Evolutionary conservation across 2,797 vertebrate species (phyloP).

Genomic region (Chromis chromis): DNA sequence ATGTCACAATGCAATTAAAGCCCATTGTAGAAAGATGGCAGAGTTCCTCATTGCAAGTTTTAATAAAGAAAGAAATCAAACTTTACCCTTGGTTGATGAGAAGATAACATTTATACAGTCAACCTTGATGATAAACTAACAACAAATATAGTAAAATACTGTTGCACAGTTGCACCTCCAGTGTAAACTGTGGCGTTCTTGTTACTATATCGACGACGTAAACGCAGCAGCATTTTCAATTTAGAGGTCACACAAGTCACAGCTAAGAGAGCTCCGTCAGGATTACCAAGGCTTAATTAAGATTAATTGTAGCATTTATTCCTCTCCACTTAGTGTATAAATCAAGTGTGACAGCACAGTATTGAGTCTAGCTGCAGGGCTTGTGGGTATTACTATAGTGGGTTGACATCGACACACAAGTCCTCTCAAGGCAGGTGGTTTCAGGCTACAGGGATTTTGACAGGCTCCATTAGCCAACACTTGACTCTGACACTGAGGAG

Average conservation of each 20-base stretch:
- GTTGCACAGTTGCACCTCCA: constrained; percentile 4
- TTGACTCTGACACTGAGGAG: constrained; percentile 75
- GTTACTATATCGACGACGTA: constrained; percentile 36
- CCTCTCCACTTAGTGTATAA: constrained; percentile 70
- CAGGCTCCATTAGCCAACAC: constrained; percentile 76
- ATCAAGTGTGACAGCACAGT: constrained; percentile 77
- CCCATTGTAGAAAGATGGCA: neutral
- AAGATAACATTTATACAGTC: neutral
- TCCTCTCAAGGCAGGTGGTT: constrained; percentile 70
- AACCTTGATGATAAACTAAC: neutral
- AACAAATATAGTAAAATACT: neutral
- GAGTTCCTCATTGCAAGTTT: neutral
- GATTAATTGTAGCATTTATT: constrained; percentile 79
- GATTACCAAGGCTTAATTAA: constrained; percentile 76
- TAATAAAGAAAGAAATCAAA: neutral
- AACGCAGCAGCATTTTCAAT: constrained; percentile 54
- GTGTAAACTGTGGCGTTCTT: constrained; percentile 10
- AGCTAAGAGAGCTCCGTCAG: constrained; percentile 67
- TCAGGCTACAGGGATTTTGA: constrained; percentile 72
- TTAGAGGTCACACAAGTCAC: constrained; percentile 62
- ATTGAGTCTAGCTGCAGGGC: constrained; percentile 63
- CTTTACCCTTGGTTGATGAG: neutral
- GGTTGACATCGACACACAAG: constrained; percentile 61
- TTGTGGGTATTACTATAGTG: constrained; percentile 50
- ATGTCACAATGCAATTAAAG: neutral